A percentile compares a stretch with the other conserved stretches of the same genome.
These are phyloP conservation scores for Aradophagus sp. DNA, from an alignment of 1,140 invertebrate genomes.

Conservation along the genomic window DNA sequence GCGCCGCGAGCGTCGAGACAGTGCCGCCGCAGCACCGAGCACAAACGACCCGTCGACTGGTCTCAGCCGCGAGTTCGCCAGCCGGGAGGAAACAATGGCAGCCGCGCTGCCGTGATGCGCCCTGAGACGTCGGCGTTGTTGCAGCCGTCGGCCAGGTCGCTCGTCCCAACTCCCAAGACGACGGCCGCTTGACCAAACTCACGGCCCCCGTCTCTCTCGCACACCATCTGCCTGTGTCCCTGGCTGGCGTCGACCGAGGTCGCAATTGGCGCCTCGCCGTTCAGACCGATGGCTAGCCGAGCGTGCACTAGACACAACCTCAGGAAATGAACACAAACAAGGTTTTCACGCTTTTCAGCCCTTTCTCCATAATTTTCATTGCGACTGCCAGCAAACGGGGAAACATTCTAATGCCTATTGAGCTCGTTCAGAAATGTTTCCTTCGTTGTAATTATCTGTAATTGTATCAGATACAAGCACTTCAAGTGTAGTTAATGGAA, in stretches of 20 bases:
- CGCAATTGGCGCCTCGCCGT: neutral
- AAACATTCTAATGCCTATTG: too few relatives aligned
- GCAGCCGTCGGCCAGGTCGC: too few relatives aligned
- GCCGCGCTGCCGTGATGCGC: constrained; percentile 7
- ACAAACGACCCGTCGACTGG: neutral
- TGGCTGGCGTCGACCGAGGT: neutral
- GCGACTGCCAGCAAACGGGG: too few relatives aligned
- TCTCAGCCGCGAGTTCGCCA: neutral
- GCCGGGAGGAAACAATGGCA: constrained; percentile 33
- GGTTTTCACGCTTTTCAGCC: too few relatives aligned
- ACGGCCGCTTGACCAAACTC: too few relatives aligned
- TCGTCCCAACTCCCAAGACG: too few relatives aligned
- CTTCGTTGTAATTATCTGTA: too few relatives aligned
- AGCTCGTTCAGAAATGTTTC: too few relatives aligned
- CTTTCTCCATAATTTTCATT: too few relatives aligned
- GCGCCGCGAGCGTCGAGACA: neutral
- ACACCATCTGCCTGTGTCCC: constrained; percentile 4
- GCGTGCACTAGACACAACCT: neutral
- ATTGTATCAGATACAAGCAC: too few relatives aligned
- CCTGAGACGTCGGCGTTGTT: constrained; percentile 9
- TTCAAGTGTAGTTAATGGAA: too few relatives aligned
- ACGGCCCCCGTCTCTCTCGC: constrained; percentile 8
- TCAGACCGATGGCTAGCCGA: neutral
- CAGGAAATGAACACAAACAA: constrained; percentile 1
- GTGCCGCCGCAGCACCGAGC: neutral